A percentile compares a stretch with the other conserved stretches of the same genome.
Conservation (phyloP, 2,797 vertebrate species). For the Smutsia gigantea region DNA sequence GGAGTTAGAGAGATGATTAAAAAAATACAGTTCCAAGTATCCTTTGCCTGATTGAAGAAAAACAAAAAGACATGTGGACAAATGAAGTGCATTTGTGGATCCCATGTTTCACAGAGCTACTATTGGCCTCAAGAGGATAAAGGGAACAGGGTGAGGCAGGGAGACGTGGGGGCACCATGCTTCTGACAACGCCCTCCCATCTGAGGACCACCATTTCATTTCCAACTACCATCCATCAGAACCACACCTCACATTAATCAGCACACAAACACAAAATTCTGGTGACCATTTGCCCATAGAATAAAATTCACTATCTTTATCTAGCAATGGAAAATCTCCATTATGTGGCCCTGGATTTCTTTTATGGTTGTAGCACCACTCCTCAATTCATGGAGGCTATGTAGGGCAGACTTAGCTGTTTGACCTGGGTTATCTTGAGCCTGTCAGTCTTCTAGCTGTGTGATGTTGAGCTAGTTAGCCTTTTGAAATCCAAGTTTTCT, state of each 20-base stretch:
- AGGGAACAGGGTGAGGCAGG: not conserved
- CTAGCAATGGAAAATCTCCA: not conserved
- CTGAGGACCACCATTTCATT: not conserved
- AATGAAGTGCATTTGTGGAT: not conserved
- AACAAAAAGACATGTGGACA: not conserved
- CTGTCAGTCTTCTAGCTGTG: not conserved
- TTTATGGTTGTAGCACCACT: not conserved
- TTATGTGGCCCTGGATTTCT: not conserved
- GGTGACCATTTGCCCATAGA: not conserved
- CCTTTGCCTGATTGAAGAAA: not conserved
- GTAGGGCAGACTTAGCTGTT: not conserved
- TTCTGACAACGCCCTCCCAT: not conserved
- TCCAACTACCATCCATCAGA: not conserved
- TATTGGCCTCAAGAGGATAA: not conserved
- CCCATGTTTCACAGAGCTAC: not conserved
- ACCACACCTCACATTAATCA: not conserved
- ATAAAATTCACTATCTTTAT: not conserved
- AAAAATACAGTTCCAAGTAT: not conserved
- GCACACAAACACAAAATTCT: not conserved
- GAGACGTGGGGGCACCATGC: accelerated
- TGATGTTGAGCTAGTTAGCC: not conserved
- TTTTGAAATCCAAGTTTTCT: not conserved
- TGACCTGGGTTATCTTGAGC: not conserved
- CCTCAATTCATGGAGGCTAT: not conserved
- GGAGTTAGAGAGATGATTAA: not conserved